These are phyloP conservation scores for Oreochromis grahami DNA, from an alignment of 2,797 vertebrate genomes.

Conservation along the genomic window DNA sequence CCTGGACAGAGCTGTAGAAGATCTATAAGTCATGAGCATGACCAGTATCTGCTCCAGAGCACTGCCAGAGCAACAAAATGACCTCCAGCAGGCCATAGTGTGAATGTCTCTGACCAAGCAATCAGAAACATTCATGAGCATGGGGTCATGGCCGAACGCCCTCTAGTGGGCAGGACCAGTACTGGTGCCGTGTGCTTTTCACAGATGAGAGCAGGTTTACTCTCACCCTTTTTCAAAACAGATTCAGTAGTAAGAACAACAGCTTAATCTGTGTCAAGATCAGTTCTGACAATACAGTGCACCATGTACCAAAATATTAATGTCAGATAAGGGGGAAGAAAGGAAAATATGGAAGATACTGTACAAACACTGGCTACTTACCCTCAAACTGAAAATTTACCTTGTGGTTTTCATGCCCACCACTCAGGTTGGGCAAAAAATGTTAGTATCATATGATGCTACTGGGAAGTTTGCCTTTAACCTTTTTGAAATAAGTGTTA, in stretches of 20 bases:
- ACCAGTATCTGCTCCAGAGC: not conserved
- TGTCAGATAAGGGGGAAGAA: not conserved
- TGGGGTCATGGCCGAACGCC: not conserved
- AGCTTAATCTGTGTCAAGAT: not conserved
- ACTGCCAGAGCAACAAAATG: not conserved
- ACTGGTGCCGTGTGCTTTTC: rapidly evolving
- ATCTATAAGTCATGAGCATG: not conserved
- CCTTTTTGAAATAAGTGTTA: not conserved
- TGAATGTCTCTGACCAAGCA: not conserved
- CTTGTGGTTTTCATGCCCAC: not conserved
- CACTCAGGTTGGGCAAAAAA: not conserved
- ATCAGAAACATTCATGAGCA: not conserved
- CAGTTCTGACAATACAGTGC: not conserved
- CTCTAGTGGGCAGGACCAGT: not conserved
- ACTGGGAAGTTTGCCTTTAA: not conserved
- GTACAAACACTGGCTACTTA: not conserved
- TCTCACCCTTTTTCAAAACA: not conserved
- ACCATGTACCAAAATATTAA: not conserved
- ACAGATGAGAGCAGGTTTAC: not conserved
- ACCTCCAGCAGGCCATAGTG: not conserved
- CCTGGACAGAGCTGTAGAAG: not conserved
- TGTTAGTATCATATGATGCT: not conserved
- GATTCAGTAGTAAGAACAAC: not conserved
- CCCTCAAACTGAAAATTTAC: not conserved
- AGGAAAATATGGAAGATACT: not conserved